Conservation (phyloP, 2,113 vertebrate species). For the Helogale parvula region DNA sequence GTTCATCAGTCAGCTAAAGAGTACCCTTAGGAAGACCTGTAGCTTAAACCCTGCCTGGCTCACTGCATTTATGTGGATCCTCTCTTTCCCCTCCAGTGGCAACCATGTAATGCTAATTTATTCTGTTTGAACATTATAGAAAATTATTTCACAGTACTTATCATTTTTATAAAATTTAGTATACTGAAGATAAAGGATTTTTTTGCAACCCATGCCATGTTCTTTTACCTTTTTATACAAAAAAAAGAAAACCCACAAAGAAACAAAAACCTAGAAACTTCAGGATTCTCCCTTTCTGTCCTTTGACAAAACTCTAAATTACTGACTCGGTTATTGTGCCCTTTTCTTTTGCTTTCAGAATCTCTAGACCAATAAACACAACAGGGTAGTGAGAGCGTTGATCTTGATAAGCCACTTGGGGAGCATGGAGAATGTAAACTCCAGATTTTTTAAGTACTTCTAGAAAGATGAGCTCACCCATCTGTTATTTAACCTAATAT, state of each 20-base stretch:
- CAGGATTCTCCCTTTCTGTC: not conserved
- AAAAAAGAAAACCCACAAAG: not conserved
- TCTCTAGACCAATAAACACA: not conserved
- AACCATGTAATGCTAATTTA: not conserved
- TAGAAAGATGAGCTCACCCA: not conserved
- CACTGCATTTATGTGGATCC: not conserved
- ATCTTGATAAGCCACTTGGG: not conserved
- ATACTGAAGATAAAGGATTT: not conserved
- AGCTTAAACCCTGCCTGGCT: not conserved
- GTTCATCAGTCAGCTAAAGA: not conserved
- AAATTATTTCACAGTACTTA: constrained; percentile 5
- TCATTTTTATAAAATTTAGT: not conserved
- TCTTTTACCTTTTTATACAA: not conserved
- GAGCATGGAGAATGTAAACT: not conserved
- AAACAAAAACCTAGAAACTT: not conserved
- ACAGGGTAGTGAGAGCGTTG: not conserved
- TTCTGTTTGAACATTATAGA: not conserved
- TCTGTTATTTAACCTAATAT: not conserved
- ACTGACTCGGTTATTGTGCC: not conserved
- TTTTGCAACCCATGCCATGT: not conserved
- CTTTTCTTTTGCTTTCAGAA: not conserved
- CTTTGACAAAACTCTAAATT: not conserved
- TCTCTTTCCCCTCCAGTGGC: not conserved
- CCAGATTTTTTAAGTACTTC: not conserved
- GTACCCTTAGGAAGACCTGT: not conserved